Percentiles rank a stretch among this genome's conserved stretches.
Evolutionary conservation across 1,140 invertebrate species (phyloP).

Genomic region (Adoxophyes honmai): DNA sequence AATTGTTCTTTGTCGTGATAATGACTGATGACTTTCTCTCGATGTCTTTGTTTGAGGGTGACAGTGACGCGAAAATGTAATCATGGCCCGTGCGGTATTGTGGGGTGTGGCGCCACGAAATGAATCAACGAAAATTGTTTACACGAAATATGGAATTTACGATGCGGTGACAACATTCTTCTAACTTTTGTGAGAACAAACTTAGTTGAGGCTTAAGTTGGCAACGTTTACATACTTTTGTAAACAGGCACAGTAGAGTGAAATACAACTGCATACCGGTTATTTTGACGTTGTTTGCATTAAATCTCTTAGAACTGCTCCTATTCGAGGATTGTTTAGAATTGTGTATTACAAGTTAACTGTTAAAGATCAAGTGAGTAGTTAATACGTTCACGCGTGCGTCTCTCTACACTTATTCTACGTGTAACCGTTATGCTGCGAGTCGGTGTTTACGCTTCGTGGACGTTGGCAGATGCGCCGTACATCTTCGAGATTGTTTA

Average conservation of each 20-base stretch:
- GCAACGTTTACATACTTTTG: no score
- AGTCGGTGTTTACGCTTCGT: constrained; percentile 27
- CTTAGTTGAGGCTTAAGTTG: background rate
- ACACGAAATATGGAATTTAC: background rate
- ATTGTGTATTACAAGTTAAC: constrained; percentile 5
- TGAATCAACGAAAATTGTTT: constrained; percentile 52
- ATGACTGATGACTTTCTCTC: constrained; percentile 66
- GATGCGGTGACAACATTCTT: background rate
- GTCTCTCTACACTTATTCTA: constrained; percentile 25
- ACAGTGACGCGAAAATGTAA: constrained; percentile 68
- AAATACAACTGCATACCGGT: no score
- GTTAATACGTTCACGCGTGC: constrained; percentile 19
- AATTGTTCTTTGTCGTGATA: constrained; percentile 64
- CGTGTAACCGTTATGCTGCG: constrained; percentile 34
- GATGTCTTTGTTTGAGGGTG: constrained; percentile 66
- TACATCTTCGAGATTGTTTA: constrained; percentile 15
- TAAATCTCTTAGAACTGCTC: background rate
- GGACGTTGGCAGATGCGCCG: constrained; percentile 17
- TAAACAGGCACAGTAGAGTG: no score
- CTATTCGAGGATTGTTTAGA: background rate
- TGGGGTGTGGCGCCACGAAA: constrained; percentile 24
- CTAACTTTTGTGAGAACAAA: background rate
- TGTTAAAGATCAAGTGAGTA: constrained; percentile 6
- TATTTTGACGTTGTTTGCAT: background rate
- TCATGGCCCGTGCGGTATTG: constrained; percentile 39